A percentile compares a stretch with the other conserved stretches of the same genome.
Conservation (phyloP, 37 sponge, comb jelly and placozoan species). For the Ephydatia muelleri region DNA sequence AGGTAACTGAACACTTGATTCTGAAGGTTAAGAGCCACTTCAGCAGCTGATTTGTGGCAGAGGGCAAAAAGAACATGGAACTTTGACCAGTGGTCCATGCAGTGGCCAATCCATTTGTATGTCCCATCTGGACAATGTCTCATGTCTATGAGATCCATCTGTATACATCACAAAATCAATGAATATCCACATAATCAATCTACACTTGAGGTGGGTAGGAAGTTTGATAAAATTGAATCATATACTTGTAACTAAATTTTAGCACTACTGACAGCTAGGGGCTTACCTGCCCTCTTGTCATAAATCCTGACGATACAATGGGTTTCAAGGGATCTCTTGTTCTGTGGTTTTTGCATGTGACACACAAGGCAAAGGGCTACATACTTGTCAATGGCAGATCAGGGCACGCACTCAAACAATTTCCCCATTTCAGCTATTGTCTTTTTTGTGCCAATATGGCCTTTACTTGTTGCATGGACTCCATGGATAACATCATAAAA, state of each 20-base stretch:
- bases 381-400: constrained; percentile 33
- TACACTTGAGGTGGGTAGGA: too few species aligned
- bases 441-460: constrained; percentile 20
- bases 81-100: constrained; percentile 66
- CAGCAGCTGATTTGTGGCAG: constrained; percentile 33
- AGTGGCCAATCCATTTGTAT: constrained; percentile 63
- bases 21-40: constrained; percentile 43
- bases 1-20: constrained; percentile 1
- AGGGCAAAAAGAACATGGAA: constrained; percentile 39
- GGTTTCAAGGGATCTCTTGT: constrained; percentile 43
- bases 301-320: constrained; percentile 34
- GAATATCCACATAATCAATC: too few species aligned
- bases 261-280: neutral
- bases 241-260: too few species aligned
- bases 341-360: constrained; percentile 20
- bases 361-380: constrained; percentile 21
- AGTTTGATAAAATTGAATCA: too few species aligned
- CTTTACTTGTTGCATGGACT: constrained; percentile 2
- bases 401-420: constrained; percentile 26
- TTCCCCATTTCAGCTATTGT: constrained; percentile 19
- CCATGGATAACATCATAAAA: constrained; percentile 6
- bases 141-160: constrained; percentile 73
- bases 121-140: constrained; percentile 47
- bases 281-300: constrained; percentile 38
- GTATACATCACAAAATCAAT: too few species aligned